These are phyloP conservation scores for Premnoplex brunnescens DNA, from an alignment of 2,797 vertebrate species.

Conservation along the genomic window DNA sequence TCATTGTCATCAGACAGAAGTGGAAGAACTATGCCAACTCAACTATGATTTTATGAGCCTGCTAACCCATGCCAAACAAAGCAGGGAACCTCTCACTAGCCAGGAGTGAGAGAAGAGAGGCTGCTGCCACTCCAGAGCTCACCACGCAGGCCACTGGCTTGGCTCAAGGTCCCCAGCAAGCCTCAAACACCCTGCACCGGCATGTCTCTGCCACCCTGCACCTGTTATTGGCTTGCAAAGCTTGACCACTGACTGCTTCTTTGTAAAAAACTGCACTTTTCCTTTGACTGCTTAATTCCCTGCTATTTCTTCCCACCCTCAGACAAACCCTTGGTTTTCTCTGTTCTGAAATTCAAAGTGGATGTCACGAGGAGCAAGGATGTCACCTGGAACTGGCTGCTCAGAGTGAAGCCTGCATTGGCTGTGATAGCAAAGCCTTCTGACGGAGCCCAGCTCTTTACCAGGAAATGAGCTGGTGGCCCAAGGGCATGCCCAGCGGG, in stretches of 20 bases:
- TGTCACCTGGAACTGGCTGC: neutral
- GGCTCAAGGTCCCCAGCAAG: neutral
- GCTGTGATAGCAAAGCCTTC: neutral
- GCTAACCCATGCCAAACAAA: neutral
- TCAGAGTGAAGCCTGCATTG: neutral
- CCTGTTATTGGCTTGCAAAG: neutral
- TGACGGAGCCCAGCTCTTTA: neutral
- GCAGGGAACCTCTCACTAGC: neutral
- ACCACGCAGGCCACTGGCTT: neutral
- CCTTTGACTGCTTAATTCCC: neutral
- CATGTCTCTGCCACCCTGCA: neutral
- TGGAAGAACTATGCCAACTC: neutral
- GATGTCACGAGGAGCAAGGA: rapidly evolving
- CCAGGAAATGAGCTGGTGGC: neutral
- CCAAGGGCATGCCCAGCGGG: neutral
- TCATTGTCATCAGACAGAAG: neutral
- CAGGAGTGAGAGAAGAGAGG: neutral
- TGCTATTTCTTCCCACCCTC: neutral
- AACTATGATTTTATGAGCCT: neutral
- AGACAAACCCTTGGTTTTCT: neutral
- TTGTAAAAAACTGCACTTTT: neutral
- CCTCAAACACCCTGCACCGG: neutral
- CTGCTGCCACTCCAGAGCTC: neutral
- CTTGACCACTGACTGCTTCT: neutral
- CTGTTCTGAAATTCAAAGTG: constrained; percentile 3